Percentiles rank a stretch among this genome's conserved stretches.
Evolutionary conservation across 2,888 invertebrate species (phyloP).

Genomic region (Blastobasis lacticolella): DNA sequence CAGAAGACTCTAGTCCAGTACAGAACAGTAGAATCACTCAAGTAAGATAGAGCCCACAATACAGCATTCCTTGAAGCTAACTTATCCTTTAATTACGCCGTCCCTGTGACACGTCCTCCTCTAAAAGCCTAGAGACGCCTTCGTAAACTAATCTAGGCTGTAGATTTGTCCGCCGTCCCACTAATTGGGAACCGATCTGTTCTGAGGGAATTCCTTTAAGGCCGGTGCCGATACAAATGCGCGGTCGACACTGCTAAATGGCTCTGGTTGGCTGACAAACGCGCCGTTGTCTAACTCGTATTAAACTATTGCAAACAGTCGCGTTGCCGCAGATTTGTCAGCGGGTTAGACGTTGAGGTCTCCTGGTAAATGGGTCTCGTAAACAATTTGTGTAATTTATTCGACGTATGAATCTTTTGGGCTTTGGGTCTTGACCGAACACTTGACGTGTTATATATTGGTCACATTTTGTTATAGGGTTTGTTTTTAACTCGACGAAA

Average conservation of each 20-base stretch:
- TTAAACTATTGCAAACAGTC: conserved; percentile 59
- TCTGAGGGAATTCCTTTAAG: conserved; percentile 1
- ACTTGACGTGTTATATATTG: background rate
- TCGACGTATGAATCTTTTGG: conserved; percentile 6
- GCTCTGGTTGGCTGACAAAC: conserved; percentile 56
- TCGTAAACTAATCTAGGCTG: background rate
- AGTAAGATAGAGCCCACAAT: too few relatives aligned
- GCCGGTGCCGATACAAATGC: conserved; percentile 49
- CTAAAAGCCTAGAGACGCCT: too few relatives aligned
- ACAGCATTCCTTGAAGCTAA: too few relatives aligned
- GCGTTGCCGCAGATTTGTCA: conserved; percentile 56
- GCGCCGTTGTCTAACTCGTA: conserved; percentile 50
- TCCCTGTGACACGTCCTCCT: too few relatives aligned
- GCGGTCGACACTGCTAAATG: conserved; percentile 70
- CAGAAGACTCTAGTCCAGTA: too few relatives aligned
- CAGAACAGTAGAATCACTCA: too few relatives aligned
- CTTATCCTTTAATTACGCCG: too few relatives aligned
- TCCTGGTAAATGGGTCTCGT: conserved; percentile 38
- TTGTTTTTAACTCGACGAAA: too few relatives aligned
- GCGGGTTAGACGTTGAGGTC: conserved; percentile 33
- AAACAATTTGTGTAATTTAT: conserved; percentile 34
- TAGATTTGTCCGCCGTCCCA: conserved; percentile 1
- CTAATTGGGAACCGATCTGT: conserved; percentile 10
- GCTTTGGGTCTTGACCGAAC: background rate
- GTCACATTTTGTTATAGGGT: too few relatives aligned